Conservation (phyloP, 1,140 invertebrate species). For the Drosophila chauvacae region DNA sequence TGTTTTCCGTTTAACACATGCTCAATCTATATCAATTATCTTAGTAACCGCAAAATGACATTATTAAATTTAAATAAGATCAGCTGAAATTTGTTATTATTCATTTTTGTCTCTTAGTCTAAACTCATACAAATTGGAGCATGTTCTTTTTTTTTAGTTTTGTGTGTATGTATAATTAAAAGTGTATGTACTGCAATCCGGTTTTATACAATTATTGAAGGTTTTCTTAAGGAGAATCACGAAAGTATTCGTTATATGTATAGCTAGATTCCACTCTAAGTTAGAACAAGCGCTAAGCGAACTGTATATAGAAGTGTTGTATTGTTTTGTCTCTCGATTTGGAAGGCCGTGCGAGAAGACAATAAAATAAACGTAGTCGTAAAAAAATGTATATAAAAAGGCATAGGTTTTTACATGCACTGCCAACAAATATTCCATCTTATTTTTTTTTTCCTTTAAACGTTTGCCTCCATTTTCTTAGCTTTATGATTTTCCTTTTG, state of each 20-base stretch:
- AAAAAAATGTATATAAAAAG: slow-evolving; percentile 74
- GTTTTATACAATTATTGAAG: slow-evolving; percentile 65
- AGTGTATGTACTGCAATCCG: slow-evolving; percentile 53
- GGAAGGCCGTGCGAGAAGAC: slow-evolving; percentile 29
- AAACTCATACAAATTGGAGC: slow-evolving; percentile 59
- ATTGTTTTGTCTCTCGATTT: slow-evolving; percentile 9
- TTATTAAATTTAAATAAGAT: no score
- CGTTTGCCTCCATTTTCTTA: slow-evolving; percentile 50
- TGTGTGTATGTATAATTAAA: slow-evolving; percentile 57
- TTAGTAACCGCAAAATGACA: no score
- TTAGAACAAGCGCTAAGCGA: slow-evolving; percentile 35
- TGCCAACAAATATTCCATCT: slow-evolving; percentile 60
- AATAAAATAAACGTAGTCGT: slow-evolving; percentile 48
- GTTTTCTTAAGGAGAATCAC: not conserved
- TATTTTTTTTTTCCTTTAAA: slow-evolving; percentile 60
- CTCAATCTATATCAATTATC: no score
- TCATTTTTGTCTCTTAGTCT: slow-evolving; percentile 33
- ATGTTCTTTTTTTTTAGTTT: slow-evolving; percentile 32
- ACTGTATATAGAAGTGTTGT: slow-evolving; percentile 26
- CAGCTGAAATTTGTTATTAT: no score
- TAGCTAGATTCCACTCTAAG: slow-evolving; percentile 4
- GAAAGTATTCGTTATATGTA: not conserved
- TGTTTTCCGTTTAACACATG: slow-evolving; percentile 56
- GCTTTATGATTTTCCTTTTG: slow-evolving; percentile 28
- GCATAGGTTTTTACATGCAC: slow-evolving; percentile 70